phyloP scores from a whole-genome alignment of 2,113 vertebrate species.

The Gadus macrocephalus region DNA sequence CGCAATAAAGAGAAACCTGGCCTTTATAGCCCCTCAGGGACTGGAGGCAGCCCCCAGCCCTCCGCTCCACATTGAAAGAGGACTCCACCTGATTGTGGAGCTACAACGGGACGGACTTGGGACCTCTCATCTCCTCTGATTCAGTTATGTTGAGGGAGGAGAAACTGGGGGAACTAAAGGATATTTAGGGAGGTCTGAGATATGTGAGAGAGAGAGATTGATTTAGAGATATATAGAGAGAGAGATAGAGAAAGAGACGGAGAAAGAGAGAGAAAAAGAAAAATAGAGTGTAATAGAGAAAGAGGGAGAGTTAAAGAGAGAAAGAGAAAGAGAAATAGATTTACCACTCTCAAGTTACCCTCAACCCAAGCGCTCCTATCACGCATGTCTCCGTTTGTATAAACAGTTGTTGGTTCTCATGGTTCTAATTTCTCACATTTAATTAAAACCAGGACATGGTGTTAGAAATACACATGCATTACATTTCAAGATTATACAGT shows the following conservation, averaged over 20 bases:
- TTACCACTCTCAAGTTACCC: not conserved
- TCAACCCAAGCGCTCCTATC: not conserved
- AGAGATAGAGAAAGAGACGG: not conserved
- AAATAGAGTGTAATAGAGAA: slow-evolving; percentile 66
- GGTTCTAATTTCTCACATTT: not conserved
- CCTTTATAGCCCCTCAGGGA: slow-evolving; percentile 41
- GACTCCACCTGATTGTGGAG: slow-evolving; percentile 49
- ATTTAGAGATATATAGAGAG: not conserved
- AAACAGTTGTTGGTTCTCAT: not conserved
- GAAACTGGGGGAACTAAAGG: slow-evolving; percentile 23
- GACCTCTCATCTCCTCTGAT: slow-evolving; percentile 35
- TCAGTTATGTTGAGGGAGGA: slow-evolving; percentile 45
- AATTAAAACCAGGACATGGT: too few relatives aligned
- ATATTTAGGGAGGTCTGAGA: slow-evolving; percentile 23
- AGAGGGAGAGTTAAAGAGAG: slow-evolving; percentile 4
- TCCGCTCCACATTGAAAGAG: slow-evolving; percentile 11
- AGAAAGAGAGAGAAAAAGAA: too few relatives aligned
- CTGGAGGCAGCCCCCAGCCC: slow-evolving; percentile 48
- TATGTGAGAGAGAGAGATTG: not conserved
- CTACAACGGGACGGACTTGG: slow-evolving; percentile 29
- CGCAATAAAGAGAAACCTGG: slow-evolving; percentile 33
- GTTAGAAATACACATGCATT: too few relatives aligned
- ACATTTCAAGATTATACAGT: too few relatives aligned
- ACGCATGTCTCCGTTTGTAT: not conserved
- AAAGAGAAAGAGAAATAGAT: not conserved